These are phyloP conservation scores for Ursus arctos DNA, from an alignment of 2,113 vertebrate genomes.

Conservation along the genomic window DNA sequence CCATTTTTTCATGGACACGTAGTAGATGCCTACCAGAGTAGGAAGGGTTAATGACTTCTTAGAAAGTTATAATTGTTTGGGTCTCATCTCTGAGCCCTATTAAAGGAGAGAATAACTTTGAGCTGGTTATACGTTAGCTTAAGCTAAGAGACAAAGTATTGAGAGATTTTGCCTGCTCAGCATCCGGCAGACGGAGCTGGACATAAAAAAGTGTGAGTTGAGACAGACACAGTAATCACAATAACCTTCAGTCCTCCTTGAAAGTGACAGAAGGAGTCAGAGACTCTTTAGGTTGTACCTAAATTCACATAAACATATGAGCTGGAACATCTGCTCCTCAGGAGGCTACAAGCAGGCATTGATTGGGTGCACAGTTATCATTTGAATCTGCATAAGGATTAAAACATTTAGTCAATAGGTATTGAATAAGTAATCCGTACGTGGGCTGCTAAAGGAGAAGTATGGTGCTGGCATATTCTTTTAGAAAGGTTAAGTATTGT, in stretches of 20 bases:
- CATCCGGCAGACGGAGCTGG: background rate
- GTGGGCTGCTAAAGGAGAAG: constrained; percentile 61
- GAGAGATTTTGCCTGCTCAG: background rate
- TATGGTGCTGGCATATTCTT: constrained; percentile 52
- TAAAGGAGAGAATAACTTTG: background rate
- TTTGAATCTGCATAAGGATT: constrained; percentile 73
- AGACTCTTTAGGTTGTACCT: background rate
- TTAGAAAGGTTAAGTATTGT: constrained; percentile 60
- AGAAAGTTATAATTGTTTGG: background rate
- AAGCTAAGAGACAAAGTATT: background rate
- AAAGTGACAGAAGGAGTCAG: background rate
- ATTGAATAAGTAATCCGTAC: constrained; percentile 71
- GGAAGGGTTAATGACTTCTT: background rate
- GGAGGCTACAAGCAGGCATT: constrained; percentile 43
- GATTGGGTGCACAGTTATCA: constrained; percentile 61
- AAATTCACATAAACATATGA: background rate
- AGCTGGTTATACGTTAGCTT: background rate
- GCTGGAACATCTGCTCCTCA: constrained; percentile 17
- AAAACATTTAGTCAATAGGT: constrained; percentile 72
- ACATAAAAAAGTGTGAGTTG: background rate
- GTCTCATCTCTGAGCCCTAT: background rate
- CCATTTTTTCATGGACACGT: background rate
- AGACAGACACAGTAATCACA: background rate
- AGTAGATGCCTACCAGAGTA: background rate
- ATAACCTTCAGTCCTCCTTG: constrained; percentile 46